Base-by-base conservation (phyloP, 2,797 vertebrate species). In the Acanthiza pusilla region DNA sequence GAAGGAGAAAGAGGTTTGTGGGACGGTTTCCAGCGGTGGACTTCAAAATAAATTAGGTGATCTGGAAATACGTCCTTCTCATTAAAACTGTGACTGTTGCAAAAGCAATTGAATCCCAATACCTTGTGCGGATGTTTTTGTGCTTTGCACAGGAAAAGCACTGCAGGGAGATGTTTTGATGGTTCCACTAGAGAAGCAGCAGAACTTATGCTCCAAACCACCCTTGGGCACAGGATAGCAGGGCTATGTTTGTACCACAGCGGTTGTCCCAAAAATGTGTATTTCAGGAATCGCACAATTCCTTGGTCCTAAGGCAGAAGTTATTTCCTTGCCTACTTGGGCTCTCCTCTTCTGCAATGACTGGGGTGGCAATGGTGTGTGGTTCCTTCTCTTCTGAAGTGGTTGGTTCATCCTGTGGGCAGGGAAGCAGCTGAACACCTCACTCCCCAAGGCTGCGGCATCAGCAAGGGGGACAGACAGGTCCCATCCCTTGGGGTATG, bases 221-320 rank as follows among this genome's bases (percentile, higher is more conserved):
- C 5, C 8, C 7, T 71, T 38, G 13, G 55, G 42, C 68, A 8
- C 18, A 63, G 45, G n/a, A 60, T 16, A 80, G 43, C 13, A 30
- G 29, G 36, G 48, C 26, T 50, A 2, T 25, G 42, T 26, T 81
- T 1, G 0, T 25, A 30, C 11, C 1, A 0, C 40, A 54, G 15
- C 2, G 1, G 47, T 6, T 51, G 23, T 74, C 55, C 45, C 8
- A 9, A 26, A 21, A 32, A 42, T 17, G 13, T 15, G 5, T 57
- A 11, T 5, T 76, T 89, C n/a, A 81, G 51, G 20, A 26, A 32
- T 16, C 5, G 5, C n/a, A 19, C 16, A 13, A 1, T 85, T 81
- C 11, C 15, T 65, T 3, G 1, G 7, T 53, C 19, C 13, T 48
- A 50, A 82, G 26, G 48, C 70, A 45, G 29, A 79, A 4, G 14